Evolutionary conservation across 2,113 vertebrate species (phyloP).

Genomic region (Syrmaticus mikado): DNA sequence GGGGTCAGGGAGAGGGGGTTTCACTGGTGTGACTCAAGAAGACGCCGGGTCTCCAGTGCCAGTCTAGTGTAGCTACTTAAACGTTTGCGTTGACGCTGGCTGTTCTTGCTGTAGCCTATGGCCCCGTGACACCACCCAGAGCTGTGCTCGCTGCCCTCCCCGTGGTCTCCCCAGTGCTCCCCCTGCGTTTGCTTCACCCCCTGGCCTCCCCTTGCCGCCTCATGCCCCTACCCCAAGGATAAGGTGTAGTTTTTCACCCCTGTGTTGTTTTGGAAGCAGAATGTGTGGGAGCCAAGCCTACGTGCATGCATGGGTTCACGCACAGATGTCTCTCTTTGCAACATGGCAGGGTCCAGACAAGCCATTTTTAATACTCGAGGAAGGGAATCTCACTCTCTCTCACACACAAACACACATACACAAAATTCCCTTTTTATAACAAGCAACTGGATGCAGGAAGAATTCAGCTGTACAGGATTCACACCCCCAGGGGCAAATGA

Average conservation of each 20-base stretch:
- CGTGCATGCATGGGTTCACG: accelerated
- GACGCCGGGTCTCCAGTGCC: constrained; percentile 31
- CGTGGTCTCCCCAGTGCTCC: neutral
- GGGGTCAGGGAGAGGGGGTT: neutral
- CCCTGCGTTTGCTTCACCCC: neutral
- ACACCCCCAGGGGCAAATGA: constrained; percentile 19
- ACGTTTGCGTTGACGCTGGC: constrained; percentile 16
- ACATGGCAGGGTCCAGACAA: constrained; percentile 54
- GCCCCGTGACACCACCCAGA: constrained; percentile 26
- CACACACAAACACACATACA: neutral
- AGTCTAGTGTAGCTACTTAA: constrained; percentile 32
- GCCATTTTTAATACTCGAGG: neutral
- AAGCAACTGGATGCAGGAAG: neutral
- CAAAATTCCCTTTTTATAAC: neutral
- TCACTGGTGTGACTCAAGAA: neutral
- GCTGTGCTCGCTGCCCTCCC: constrained; percentile 24
- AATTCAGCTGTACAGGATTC: neutral
- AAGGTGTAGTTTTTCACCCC: neutral
- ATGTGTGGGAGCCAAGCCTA: neutral
- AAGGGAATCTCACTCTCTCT: neutral
- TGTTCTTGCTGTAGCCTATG: constrained; percentile 27
- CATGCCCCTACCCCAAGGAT: neutral
- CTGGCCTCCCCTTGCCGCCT: neutral
- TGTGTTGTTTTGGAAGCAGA: neutral
- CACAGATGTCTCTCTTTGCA: neutral